Conservation (phyloP, 2,113 vertebrate species). For the Acrocephalus kingi region DNA sequence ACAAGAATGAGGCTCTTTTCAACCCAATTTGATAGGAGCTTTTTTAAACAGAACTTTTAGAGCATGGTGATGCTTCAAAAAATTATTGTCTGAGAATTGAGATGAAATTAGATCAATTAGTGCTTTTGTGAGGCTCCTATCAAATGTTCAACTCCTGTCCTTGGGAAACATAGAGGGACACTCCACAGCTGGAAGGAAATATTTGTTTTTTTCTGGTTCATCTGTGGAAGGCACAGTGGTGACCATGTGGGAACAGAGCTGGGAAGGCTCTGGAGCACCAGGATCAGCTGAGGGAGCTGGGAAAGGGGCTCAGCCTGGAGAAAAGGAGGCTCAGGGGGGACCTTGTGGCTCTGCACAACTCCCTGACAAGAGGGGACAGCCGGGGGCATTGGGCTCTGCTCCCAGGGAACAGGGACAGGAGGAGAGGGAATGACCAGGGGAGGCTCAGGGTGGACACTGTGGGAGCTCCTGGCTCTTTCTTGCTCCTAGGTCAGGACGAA, state of each 20-base stretch:
- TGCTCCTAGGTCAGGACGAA: too few relatives aligned
- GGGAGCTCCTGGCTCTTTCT: too few relatives aligned
- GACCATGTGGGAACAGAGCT: accelerated
- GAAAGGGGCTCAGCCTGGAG: neutral
- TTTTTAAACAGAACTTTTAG: neutral
- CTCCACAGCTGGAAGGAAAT: neutral
- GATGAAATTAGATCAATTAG: neutral
- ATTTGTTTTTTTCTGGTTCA: neutral
- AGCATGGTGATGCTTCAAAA: neutral
- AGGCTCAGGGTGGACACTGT: neutral
- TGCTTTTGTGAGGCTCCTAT: neutral
- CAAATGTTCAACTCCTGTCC: neutral
- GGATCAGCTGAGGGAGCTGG: neutral
- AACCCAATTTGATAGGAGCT: neutral
- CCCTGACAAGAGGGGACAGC: neutral
- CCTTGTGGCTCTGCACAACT: neutral
- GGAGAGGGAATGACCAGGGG: neutral
- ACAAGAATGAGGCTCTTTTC: neutral
- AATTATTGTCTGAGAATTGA: neutral
- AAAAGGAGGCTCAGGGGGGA: neutral
- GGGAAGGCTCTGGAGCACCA: neutral
- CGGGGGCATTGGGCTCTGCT: too few relatives aligned
- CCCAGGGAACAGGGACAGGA: neutral
- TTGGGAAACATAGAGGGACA: neutral
- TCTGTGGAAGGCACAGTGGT: neutral